Evolutionary conservation across 2,888 invertebrate species (phyloP).

Genomic region (Papilio gigon): DNA sequence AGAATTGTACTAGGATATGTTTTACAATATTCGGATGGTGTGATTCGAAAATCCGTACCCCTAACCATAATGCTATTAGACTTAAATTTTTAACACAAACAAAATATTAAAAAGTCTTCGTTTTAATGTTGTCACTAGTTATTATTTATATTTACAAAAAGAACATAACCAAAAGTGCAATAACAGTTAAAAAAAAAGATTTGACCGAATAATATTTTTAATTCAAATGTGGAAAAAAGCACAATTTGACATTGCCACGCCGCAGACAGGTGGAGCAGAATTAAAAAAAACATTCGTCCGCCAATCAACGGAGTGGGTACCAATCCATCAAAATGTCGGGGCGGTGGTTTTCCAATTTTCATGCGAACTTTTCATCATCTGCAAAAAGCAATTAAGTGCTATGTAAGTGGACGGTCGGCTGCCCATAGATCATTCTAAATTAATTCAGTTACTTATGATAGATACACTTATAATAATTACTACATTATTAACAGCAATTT

Average conservation of each 20-base stretch:
- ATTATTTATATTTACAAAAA: no score
- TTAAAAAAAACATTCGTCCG: constrained; percentile 54
- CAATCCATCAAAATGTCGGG: constrained; percentile 67
- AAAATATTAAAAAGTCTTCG: no score
- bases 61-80: neutral
- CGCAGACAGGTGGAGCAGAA: constrained; percentile 39
- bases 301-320: constrained; percentile 69
- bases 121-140: no score
- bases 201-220: constrained; percentile 24
- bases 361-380: constrained; percentile 54
- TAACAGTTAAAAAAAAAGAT: neutral
- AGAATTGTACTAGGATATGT: no score
- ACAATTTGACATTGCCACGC: constrained; percentile 30
- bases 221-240: constrained; percentile 33
- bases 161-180: constrained; percentile 4
- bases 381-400: constrained; percentile 58
- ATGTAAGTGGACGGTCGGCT: constrained; percentile 46
- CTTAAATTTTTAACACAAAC: neutral
- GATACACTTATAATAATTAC: constrained; percentile 26
- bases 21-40: no score
- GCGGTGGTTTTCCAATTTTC: constrained; percentile 62
- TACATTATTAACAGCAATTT: neutral
- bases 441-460: constrained; percentile 43
- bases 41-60: no score
- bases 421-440: constrained; percentile 52